These are phyloP conservation scores for Ennomos quercinarius DNA, from an alignment of 2,888 invertebrate species.

Conservation along the genomic window DNA sequence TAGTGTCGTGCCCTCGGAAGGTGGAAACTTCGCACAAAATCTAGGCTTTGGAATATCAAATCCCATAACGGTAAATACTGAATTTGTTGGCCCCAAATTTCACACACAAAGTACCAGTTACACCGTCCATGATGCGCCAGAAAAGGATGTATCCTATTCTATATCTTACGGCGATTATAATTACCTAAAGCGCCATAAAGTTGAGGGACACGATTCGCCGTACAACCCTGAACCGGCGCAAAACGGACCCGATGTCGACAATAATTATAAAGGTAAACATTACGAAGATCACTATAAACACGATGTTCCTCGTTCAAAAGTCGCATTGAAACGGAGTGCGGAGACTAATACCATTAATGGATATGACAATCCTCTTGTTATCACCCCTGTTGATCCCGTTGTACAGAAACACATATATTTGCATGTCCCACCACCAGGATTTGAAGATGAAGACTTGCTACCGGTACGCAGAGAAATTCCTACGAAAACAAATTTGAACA, in stretches of 20 bases:
- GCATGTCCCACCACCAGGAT: conserved; percentile 90
- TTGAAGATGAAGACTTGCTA: conserved; percentile 85
- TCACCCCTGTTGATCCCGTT: conserved; percentile 57
- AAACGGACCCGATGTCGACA: conserved; percentile 8
- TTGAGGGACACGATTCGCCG: conserved; percentile 32
- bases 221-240: conserved; percentile 28
- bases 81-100: conserved; percentile 1
- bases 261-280: conserved; percentile 11
- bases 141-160: conserved; percentile 47
- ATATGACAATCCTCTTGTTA: conserved; percentile 15
- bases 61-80: conserved; percentile 2
- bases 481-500: conserved; percentile 89
- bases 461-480: conserved; percentile 65
- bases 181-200: conserved; percentile 47
- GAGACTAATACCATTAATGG: conserved; percentile 12
- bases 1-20: conserved; percentile 21
- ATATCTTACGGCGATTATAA: conserved; percentile 47
- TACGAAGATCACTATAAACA: conserved; percentile 12
- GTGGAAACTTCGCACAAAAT: conserved; percentile 18
- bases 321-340: conserved; percentile 18
- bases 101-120: conserved; percentile 1
- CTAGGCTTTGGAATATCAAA: conserved; percentile 4
- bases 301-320: conserved; percentile 11
- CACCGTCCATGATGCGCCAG: conserved; percentile 28
- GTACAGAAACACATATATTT: conserved; percentile 90